phyloP scores from a whole-genome alignment of 2,888 invertebrate species.

The Ophion slaviceki region DNA sequence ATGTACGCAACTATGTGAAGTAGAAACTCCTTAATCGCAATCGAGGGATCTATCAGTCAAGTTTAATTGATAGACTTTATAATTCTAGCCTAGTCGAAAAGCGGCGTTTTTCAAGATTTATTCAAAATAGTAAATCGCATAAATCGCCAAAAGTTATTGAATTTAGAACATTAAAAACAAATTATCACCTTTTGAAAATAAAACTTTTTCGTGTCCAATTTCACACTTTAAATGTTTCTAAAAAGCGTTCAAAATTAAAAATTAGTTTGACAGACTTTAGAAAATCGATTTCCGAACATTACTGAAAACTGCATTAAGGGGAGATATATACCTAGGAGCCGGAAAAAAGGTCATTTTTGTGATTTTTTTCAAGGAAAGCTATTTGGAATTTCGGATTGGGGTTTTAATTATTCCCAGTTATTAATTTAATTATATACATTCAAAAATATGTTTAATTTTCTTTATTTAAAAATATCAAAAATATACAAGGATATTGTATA shows the following conservation, averaged over 20 bases:
- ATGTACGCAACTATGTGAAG: constrained; percentile 81
- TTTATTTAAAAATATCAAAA: too few relatives aligned
- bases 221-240: neutral
- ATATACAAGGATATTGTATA: too few relatives aligned
- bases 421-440: too few relatives aligned
- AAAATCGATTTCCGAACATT: neutral
- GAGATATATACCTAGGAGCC: too few relatives aligned
- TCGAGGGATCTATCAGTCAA: neutral
- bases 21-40: neutral
- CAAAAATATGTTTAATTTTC: too few relatives aligned
- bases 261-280: neutral
- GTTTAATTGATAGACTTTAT: neutral
- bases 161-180: neutral
- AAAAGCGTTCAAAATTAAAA: neutral
- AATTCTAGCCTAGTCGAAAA: neutral
- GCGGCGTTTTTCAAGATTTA: neutral
- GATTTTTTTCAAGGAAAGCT: too few relatives aligned
- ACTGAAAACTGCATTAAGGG: neutral
- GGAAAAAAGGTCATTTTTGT: too few relatives aligned
- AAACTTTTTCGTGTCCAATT: neutral
- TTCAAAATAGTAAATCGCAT: neutral
- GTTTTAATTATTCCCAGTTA: too few relatives aligned
- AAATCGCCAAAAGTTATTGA: neutral
- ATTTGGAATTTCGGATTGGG: too few relatives aligned
- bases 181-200: neutral